Evolutionary conservation across 2,888 invertebrate species (phyloP).

Genomic region (Ditylenchus weischeri): DNA sequence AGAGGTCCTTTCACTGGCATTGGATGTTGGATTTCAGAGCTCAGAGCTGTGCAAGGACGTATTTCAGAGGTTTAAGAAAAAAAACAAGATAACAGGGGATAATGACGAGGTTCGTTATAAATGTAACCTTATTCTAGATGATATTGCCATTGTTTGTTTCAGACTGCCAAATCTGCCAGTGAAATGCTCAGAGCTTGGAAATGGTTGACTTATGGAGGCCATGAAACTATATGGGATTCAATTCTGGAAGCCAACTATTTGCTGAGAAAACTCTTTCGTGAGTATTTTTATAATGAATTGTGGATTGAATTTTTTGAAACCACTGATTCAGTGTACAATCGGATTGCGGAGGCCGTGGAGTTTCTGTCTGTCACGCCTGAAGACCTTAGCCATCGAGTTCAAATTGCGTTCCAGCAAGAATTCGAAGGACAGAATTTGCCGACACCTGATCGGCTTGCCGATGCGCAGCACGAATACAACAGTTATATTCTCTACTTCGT

Average conservation of each 20-base stretch:
- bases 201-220: slow-evolving; percentile 30
- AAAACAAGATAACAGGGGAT: slow-evolving; percentile 12
- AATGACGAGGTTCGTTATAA: slow-evolving; percentile 12
- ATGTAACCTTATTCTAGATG: background rate
- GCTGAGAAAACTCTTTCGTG: slow-evolving; percentile 32
- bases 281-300: slow-evolving; percentile 4
- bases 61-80: slow-evolving; percentile 22
- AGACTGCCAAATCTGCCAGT: slow-evolving; percentile 16
- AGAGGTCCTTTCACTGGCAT: slow-evolving; percentile 23
- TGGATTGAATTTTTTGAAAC: background rate
- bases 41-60: slow-evolving; percentile 27
- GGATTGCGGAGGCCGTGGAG: slow-evolving; percentile 28
- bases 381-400: slow-evolving; percentile 13
- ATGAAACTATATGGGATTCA: slow-evolving; percentile 26
- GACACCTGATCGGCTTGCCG: slow-evolving; percentile 12
- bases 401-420: slow-evolving; percentile 15
- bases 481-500: slow-evolving; percentile 33
- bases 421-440: slow-evolving; percentile 8
- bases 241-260: slow-evolving; percentile 34
- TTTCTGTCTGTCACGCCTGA: slow-evolving; percentile 22
- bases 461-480: slow-evolving; percentile 26
- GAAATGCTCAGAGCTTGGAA: slow-evolving; percentile 30
- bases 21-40: slow-evolving; percentile 25
- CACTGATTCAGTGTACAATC: slow-evolving; percentile 21
- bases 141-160: background rate